Conservation (phyloP, 53 echinoderm and acorn worm species). For the Luidia sarsii region DNA sequence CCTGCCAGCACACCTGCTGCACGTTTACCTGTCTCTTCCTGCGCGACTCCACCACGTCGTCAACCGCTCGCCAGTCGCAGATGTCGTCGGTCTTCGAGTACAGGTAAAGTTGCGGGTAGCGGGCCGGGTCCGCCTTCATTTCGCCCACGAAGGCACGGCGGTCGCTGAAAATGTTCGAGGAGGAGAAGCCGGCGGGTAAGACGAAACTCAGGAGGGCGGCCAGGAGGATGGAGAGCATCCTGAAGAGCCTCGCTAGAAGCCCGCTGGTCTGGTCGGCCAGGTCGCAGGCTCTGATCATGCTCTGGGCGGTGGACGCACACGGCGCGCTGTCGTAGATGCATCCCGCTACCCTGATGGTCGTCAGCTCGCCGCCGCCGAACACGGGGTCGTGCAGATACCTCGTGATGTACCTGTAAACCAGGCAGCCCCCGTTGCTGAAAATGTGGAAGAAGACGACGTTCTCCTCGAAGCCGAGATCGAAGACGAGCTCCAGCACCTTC, state of each 20-base stretch:
- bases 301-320: slow-evolving; percentile 16
- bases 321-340: slow-evolving; percentile 84
- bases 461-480: slow-evolving; percentile 86
- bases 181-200: slow-evolving; percentile 26
- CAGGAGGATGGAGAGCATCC: slow-evolving; percentile 40
- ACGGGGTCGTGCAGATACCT: slow-evolving; percentile 66
- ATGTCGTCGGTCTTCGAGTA: slow-evolving; percentile 81
- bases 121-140: slow-evolving; percentile 59
- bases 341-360: slow-evolving; percentile 69
- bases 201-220: slow-evolving; percentile 45
- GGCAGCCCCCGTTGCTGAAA: slow-evolving; percentile 90
- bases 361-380: slow-evolving; percentile 33
- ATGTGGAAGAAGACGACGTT: slow-evolving; percentile 86
- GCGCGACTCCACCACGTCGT: slow-evolving; percentile 72
- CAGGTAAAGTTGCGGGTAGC: slow-evolving; percentile 77
- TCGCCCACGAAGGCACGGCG: slow-evolving; percentile 14
- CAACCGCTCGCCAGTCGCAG: slow-evolving; percentile 59
- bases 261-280: slow-evolving; percentile 44
- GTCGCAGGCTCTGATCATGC: slow-evolving; percentile 41
- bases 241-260: slow-evolving; percentile 42
- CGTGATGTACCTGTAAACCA: slow-evolving; percentile 71
- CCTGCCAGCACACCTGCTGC: slow-evolving; percentile 78
- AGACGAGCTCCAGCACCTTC: slow-evolving; percentile 80
- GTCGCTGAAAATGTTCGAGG: not conserved
- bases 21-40: slow-evolving; percentile 60